Base-by-base conservation (phyloP, 1,140 invertebrate species). In the Leptinotarsa texana region DNA sequence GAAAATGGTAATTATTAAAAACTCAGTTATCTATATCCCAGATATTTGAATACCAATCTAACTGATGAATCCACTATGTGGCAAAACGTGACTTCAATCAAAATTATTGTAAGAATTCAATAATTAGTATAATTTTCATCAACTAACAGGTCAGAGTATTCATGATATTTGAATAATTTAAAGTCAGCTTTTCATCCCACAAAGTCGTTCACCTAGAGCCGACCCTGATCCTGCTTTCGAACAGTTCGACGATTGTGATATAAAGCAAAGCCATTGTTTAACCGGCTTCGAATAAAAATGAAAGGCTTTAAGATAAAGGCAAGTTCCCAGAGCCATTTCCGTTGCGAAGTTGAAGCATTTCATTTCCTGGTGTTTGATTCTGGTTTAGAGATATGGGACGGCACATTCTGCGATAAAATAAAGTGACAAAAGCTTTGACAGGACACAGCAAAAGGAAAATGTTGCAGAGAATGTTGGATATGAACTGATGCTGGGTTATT, bases 291-390 rank as follows among this genome's bases (percentile, higher is more conserved):
- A 68, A 68, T 68, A 42, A 68, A 68, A 42, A 42, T 18, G 42
- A 68, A 68, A 68, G 66, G 66, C 66, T 68, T 49, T 47, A 68
- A 68, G 66, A 68, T 68, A 68, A 68, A 68, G 66, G 66, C 66
- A 68, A 68, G 66, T 68, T 68, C 42, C 42, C 66, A 68, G 33
- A 68, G 66, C 66, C 17, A 68, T 68, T 68, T 68, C 66, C 66
- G 66, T 27, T 42, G 42, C 66, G 66, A 68, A 68, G 24, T 68
- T 68, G 42, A 11, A 68, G 18, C 66, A 42, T 49, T 68, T 68
- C 66, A 68, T 68, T 68, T 68, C 66, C 66, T 68, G 66, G 42
- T 24, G 66, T 68, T 68, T 15, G 51, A 18, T 57, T n/a, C 51
- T 17, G 17, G 17, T 57, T 57, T 57, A 57, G 51, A 57, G 17